Percentiles rank a stretch among this genome's conserved stretches.
phyloP scores from a whole-genome alignment of 1,140 invertebrate genomes.

The Camponotus vicinus region DNA sequence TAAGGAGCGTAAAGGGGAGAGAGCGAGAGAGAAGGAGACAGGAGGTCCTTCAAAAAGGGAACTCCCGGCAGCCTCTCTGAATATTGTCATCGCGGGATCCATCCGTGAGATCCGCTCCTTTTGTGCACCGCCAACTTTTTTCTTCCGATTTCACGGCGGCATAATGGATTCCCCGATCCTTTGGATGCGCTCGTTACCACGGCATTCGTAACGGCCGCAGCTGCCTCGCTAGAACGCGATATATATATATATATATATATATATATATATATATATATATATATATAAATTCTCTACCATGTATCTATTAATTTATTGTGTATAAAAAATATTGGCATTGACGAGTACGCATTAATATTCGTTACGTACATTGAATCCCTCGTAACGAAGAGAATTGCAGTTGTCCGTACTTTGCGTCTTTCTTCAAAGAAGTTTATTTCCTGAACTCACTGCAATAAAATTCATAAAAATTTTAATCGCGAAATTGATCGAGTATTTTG shows the following conservation, averaged over 20 bases:
- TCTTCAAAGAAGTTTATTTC: not conserved
- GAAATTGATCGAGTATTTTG: not conserved
- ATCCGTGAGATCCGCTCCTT: conserved; percentile 82
- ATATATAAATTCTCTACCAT: conserved; percentile 17
- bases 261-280: conserved; percentile 41
- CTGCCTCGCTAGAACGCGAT: conserved; percentile 73
- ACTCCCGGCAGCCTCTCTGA: conserved; percentile 78
- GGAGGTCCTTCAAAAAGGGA: conserved; percentile 62
- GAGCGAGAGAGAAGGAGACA: conserved; percentile 28
- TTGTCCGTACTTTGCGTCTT: no score
- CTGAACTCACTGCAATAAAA: not conserved
- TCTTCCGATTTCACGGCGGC: conserved; percentile 82
- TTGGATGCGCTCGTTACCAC: conserved; percentile 85
- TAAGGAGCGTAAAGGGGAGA: conserved; percentile 6
- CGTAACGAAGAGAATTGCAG: not conserved
- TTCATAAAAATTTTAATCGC: not conserved
- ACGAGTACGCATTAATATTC: not conserved
- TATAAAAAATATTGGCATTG: not conserved
- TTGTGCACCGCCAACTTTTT: conserved; percentile 81
- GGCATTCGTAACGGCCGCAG: conserved; percentile 84
- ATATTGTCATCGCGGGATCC: conserved; percentile 83
- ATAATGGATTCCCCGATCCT: conserved; percentile 83
- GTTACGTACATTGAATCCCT: not conserved
- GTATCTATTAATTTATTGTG: conserved; percentile 37
- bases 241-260: conserved; percentile 45